Conservation (phyloP, 2,113 vertebrate genomes). For the Sigmodon hispidus region DNA sequence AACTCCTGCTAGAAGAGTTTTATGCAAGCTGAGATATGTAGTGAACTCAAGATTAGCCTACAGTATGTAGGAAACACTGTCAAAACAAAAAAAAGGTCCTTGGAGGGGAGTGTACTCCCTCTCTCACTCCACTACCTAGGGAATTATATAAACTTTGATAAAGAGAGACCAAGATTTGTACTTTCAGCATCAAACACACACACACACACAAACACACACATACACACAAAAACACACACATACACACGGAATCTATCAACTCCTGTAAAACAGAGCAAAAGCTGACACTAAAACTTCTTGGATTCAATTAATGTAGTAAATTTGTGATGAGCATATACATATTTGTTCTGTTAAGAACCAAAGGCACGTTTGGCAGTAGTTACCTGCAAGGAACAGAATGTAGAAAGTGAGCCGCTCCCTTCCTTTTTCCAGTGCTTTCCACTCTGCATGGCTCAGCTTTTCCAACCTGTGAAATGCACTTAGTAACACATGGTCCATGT, state of each 20-base stretch:
- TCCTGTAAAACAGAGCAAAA: background rate
- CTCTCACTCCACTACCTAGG: too few species aligned
- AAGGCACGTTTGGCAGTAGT: conserved; percentile 25
- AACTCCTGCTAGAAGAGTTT: background rate
- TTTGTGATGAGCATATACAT: background rate
- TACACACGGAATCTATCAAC: background rate
- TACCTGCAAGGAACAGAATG: background rate
- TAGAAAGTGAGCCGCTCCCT: background rate
- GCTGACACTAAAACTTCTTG: too few species aligned
- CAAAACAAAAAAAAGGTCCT: too few species aligned
- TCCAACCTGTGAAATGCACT: conserved; percentile 20
- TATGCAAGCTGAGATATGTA: background rate
- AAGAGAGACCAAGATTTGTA: too few species aligned
- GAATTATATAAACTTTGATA: too few species aligned
- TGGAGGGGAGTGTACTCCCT: too few species aligned
- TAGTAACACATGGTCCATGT: background rate
- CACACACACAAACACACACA: too few species aligned
- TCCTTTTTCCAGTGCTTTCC: conserved; percentile 21
- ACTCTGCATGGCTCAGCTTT: background rate
- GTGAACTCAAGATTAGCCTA: background rate
- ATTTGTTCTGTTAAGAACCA: conserved; percentile 38
- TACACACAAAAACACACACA: too few species aligned
- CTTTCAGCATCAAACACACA: too few species aligned
- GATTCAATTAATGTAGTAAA: background rate
- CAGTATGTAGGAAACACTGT: background rate